phyloP scores from a whole-genome alignment of 2,113 vertebrate species.

The Ivindomyrus marchei region DNA sequence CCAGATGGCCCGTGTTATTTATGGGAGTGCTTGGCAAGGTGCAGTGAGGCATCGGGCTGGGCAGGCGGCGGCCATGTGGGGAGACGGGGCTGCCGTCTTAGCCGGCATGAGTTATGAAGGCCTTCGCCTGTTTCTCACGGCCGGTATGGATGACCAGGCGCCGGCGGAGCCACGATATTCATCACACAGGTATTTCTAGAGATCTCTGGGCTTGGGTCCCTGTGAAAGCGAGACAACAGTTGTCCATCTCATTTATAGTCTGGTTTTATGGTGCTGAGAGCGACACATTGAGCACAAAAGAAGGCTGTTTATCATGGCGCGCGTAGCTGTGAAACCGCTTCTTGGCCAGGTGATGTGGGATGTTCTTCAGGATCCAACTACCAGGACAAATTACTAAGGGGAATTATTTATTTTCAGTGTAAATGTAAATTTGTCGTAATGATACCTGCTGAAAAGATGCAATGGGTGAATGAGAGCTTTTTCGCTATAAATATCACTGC shows the following conservation, averaged over 20 bases:
- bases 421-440: background rate
- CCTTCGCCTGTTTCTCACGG: conserved; percentile 30
- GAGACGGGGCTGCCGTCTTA: background rate
- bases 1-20: conserved; percentile 1
- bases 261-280: background rate
- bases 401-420: background rate
- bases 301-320: background rate
- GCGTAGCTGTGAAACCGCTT: background rate
- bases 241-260: background rate
- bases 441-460: background rate
- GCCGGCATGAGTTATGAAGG: conserved; percentile 34
- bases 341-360: background rate
- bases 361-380: background rate
- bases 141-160: conserved; percentile 27
- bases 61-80: background rate
- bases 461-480: background rate
- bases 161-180: conserved; percentile 19
- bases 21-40: background rate
- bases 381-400: background rate
- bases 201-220: conserved; percentile 18
- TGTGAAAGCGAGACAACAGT: conserved; percentile 16
- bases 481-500: background rate
- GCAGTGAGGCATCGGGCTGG: background rate
- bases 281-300: background rate
- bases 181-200: conserved; percentile 23